A percentile compares a stretch with the other conserved stretches of the same genome.
These are phyloP conservation scores for Nemapogon koenigi DNA, from an alignment of 2,888 invertebrate genomes.

Conservation along the genomic window DNA sequence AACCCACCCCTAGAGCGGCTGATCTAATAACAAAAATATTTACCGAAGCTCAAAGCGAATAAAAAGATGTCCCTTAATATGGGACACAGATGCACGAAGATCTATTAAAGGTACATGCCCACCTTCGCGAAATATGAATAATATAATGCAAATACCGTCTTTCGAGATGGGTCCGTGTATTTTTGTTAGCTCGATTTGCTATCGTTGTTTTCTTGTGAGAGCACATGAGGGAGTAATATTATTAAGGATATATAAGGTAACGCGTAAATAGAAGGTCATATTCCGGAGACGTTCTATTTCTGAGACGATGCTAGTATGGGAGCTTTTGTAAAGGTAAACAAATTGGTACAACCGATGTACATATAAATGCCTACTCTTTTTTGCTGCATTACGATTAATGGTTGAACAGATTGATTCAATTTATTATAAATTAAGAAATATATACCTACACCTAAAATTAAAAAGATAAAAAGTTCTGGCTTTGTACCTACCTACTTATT, in stretches of 20 bases:
- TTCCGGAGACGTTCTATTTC: neutral
- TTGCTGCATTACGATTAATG: too few relatives aligned
- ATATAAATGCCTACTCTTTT: too few relatives aligned
- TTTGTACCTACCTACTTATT: too few relatives aligned
- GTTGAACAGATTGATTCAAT: too few relatives aligned
- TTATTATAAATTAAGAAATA: too few relatives aligned
- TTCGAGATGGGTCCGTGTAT: slow-evolving; percentile 25
- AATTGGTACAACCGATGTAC: too few relatives aligned
- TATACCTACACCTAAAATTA: too few relatives aligned
- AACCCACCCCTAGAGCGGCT: slow-evolving; percentile 23
- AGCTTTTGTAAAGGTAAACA: too few relatives aligned
- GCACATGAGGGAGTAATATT: slow-evolving; percentile 47
- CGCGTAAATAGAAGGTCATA: slow-evolving; percentile 24
- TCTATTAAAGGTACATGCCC: slow-evolving; percentile 57
- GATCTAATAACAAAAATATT: slow-evolving; percentile 60
- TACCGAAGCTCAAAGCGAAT: slow-evolving; percentile 52
- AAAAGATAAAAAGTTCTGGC: too few relatives aligned
- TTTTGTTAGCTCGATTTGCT: slow-evolving; percentile 34
- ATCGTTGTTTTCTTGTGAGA: slow-evolving; percentile 31
- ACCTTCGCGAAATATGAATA: slow-evolving; percentile 25
- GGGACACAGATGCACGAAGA: slow-evolving; percentile 49
- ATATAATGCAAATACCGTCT: slow-evolving; percentile 46
- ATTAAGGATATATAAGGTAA: slow-evolving; percentile 42
- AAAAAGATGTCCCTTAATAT: slow-evolving; percentile 61
- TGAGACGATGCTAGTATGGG: neutral